phyloP scores from a whole-genome alignment of 2,113 vertebrate species.

The Leptocoma aspasia region DNA sequence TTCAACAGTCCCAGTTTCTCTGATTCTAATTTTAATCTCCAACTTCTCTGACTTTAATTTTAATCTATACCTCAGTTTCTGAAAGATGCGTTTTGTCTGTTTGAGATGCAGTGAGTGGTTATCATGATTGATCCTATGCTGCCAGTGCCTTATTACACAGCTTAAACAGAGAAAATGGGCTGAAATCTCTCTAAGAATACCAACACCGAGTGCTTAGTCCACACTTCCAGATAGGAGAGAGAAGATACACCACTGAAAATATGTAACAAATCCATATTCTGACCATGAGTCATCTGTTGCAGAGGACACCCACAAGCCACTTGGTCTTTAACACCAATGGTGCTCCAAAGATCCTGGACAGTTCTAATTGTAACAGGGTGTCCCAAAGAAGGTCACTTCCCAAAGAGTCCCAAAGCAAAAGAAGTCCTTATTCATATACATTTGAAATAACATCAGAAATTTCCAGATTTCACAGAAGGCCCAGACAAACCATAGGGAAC shows the following conservation, averaged over 20 bases:
- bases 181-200: neutral
- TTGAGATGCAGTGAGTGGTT: neutral
- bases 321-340: neutral
- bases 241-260: neutral
- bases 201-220: neutral
- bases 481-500: neutral
- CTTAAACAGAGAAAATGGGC: neutral
- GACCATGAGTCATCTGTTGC: neutral
- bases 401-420: neutral
- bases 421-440: neutral
- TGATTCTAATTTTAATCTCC: neutral
- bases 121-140: neutral
- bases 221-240: neutral
- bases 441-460: neutral
- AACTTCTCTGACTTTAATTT: neutral
- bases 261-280: neutral
- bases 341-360: neutral
- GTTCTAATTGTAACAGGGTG: neutral
- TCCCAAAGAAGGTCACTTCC: neutral
- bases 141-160: neutral
- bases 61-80: neutral
- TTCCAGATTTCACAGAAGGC: neutral
- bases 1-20: neutral
- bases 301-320: neutral
- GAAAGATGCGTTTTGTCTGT: neutral